Conservation (phyloP, 2,113 vertebrate genomes). For the Cyanoliseus patagonus region DNA sequence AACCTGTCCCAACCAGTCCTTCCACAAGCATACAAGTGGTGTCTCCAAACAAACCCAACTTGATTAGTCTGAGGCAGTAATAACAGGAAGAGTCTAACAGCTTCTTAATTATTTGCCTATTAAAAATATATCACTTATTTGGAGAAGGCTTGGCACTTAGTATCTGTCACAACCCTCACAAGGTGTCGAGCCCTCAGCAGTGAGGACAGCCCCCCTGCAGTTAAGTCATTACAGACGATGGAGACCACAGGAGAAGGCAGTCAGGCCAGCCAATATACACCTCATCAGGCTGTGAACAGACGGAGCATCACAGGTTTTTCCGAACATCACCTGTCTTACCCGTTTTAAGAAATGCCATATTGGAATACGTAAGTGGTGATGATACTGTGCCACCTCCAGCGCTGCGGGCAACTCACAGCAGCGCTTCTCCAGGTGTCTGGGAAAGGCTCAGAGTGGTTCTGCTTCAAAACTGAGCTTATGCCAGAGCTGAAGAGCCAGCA, state of each 20-base stretch:
- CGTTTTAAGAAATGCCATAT: neutral
- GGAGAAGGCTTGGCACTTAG: neutral
- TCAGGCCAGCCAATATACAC: neutral
- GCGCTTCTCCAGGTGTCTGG: neutral
- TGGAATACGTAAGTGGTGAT: neutral
- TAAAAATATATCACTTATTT: neutral
- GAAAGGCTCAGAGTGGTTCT: neutral
- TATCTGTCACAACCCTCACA: neutral
- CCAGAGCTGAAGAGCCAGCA: neutral
- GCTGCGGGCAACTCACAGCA: too few species aligned
- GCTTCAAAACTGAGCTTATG: neutral
- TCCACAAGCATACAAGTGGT: rapidly evolving
- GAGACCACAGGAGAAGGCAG: neutral
- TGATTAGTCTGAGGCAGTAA: neutral
- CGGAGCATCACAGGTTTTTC: neutral
- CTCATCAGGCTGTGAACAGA: rapidly evolving
- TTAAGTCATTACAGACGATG: neutral
- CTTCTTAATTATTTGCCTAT: neutral
- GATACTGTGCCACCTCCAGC: neutral
- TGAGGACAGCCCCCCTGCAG: neutral
- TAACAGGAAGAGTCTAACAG: neutral
- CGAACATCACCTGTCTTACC: neutral
- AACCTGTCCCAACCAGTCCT: neutral
- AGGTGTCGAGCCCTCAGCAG: neutral
- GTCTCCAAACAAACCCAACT: neutral